These are phyloP conservation scores for Elachura formosa DNA, from an alignment of 2,113 vertebrate genomes.

Conservation along the genomic window DNA sequence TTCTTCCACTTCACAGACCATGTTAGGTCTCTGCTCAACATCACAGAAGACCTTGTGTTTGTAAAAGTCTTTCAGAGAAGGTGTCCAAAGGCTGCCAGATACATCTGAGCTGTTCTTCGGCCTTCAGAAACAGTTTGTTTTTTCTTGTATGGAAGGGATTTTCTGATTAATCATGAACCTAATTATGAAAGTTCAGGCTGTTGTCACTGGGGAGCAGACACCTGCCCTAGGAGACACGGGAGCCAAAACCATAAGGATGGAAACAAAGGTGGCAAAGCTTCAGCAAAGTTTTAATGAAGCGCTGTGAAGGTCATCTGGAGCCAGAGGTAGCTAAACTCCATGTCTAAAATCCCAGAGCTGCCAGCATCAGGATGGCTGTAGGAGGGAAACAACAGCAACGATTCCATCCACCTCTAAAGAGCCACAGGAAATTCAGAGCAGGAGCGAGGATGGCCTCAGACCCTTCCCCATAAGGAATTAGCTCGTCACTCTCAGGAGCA, in stretches of 20 bases:
- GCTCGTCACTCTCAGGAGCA: not conserved
- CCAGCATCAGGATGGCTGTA: not conserved
- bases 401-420: not conserved
- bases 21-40: accelerated
- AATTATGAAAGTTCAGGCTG: not conserved
- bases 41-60: not conserved
- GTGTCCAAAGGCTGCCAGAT: not conserved
- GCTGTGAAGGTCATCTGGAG: not conserved
- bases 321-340: not conserved
- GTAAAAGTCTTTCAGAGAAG: not conserved
- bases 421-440: not conserved
- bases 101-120: accelerated
- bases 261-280: not conserved
- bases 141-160: not conserved
- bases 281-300: not conserved
- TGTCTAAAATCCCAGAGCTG: not conserved
- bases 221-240: not conserved
- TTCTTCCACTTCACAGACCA: not conserved
- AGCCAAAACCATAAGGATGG: not conserved
- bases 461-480: not conserved
- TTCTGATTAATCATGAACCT: constrained; percentile 6
- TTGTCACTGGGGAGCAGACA: not conserved
- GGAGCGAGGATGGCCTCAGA: not conserved
- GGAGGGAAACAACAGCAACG: not conserved
- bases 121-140: not conserved